Evolutionary conservation across 1,140 invertebrate species (phyloP).

Genomic region (Tetraneura akinire): DNA sequence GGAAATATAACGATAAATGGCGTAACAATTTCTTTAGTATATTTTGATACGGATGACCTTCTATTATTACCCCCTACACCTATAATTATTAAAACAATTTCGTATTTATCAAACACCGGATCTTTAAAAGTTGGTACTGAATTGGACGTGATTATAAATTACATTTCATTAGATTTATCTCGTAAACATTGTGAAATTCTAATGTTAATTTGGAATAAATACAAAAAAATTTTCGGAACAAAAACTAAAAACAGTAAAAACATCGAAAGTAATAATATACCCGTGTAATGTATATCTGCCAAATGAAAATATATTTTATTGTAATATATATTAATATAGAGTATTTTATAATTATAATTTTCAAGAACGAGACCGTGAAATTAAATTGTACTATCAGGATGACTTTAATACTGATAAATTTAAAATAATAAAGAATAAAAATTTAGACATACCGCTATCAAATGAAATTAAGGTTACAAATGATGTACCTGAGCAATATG

Average conservation of each 20-base stretch:
- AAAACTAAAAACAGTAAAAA: background rate
- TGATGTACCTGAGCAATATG: background rate
- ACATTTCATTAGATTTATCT: background rate
- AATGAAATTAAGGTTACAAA: background rate
- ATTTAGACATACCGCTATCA: background rate
- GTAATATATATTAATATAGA: background rate
- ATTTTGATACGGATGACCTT: background rate
- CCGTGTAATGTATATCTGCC: too few relatives aligned
- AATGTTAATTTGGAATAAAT: background rate
- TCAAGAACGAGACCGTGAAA: background rate
- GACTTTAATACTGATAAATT: background rate
- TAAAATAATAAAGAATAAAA: background rate
- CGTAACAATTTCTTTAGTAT: background rate
- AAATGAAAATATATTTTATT: background rate
- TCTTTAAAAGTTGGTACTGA: background rate
- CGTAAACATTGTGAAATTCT: background rate
- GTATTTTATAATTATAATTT: background rate
- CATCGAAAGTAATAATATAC: background rate
- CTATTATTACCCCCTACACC: background rate
- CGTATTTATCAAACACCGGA: background rate
- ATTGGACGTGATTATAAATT: background rate
- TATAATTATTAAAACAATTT: background rate
- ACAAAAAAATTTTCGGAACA: background rate
- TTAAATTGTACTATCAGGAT: background rate
- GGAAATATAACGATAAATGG: background rate